Percentiles rank a stretch among this genome's conserved stretches.
These are phyloP conservation scores for Scelioninae gen. 2 DNA, from an alignment of 2,888 invertebrate genomes.

Conservation along the genomic window DNA sequence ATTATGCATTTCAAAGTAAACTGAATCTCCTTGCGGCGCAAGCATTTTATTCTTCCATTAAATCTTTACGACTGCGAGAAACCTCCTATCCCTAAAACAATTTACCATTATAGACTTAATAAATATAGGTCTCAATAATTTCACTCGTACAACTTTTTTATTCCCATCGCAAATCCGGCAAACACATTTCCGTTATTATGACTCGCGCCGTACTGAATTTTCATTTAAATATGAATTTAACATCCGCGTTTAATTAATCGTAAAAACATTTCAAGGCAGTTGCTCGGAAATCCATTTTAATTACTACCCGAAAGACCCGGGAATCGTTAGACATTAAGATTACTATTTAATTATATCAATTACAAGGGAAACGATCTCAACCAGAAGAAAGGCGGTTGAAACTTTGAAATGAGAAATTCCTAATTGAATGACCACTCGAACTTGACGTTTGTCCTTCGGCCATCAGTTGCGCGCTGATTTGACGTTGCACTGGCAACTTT, in stretches of 20 bases:
- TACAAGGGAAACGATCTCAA: too few species aligned
- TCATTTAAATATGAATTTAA: conserved; percentile 38
- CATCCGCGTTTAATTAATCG: conserved; percentile 36
- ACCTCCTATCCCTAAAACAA: conserved; percentile 18
- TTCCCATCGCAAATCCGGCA: conserved; percentile 16
- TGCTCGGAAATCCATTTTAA: conserved; percentile 23
- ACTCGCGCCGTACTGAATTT: conserved; percentile 25
- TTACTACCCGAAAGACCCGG: conserved; percentile 10
- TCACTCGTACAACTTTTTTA: conserved; percentile 21
- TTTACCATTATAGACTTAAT: conserved; percentile 32
- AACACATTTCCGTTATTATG: conserved; percentile 27
- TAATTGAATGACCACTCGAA: not conserved
- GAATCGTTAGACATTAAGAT: conserved; percentile 6
- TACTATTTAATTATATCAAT: not conserved
- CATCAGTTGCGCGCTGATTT: too few species aligned
- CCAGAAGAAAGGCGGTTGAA: too few species aligned
- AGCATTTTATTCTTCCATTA: conserved; percentile 43
- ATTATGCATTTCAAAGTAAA: conserved; percentile 35
- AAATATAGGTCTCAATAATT: conserved; percentile 33
- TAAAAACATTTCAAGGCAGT: conserved; percentile 37
- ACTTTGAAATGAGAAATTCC: too few species aligned
- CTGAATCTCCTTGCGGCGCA: conserved; percentile 16
- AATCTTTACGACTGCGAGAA: conserved; percentile 31
- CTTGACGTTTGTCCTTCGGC: too few species aligned
- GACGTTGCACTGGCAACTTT: too few species aligned